Percentiles rank a stretch among this genome's conserved stretches.
phyloP scores from a whole-genome alignment of 2,888 invertebrate species.

The Oxycera nigricornis region DNA sequence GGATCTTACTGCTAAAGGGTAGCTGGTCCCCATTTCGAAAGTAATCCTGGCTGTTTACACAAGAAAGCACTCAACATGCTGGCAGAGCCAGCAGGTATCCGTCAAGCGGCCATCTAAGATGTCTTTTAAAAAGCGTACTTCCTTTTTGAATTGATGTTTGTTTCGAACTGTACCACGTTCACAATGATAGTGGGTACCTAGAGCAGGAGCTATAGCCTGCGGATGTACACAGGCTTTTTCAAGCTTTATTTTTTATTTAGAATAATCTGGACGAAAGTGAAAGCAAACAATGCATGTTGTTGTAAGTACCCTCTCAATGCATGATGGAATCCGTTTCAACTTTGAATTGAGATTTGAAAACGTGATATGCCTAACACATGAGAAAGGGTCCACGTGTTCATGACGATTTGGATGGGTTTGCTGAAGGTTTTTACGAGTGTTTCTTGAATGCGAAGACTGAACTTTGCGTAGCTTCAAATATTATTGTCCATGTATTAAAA shows the following conservation, averaged over 20 bases:
- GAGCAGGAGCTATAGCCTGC: neutral
- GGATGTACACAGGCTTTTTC: neutral
- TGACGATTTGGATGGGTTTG: too few species aligned
- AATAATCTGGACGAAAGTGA: neutral
- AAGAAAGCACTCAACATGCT: neutral
- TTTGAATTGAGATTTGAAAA: too few species aligned
- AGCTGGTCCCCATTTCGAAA: neutral
- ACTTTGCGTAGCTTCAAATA: too few species aligned
- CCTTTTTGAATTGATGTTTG: neutral
- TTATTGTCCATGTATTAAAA: too few species aligned
- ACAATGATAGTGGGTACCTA: neutral
- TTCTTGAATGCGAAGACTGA: too few species aligned
- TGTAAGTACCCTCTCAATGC: too few species aligned
- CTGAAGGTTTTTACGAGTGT: too few species aligned
- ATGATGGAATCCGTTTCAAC: too few species aligned
- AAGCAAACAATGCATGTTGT: conserved; percentile 1
- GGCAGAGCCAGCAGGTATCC: neutral
- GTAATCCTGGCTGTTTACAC: neutral
- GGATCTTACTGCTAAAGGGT: neutral
- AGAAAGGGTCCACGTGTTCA: too few species aligned
- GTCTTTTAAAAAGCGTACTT: neutral
- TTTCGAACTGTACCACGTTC: neutral
- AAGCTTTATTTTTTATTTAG: neutral
- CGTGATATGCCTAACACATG: too few species aligned
- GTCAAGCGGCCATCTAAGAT: neutral